Percentiles rank a stretch among this genome's conserved stretches.
These are phyloP conservation scores for Antennarius striatus DNA, from an alignment of 2,113 vertebrate species.

Conservation along the genomic window DNA sequence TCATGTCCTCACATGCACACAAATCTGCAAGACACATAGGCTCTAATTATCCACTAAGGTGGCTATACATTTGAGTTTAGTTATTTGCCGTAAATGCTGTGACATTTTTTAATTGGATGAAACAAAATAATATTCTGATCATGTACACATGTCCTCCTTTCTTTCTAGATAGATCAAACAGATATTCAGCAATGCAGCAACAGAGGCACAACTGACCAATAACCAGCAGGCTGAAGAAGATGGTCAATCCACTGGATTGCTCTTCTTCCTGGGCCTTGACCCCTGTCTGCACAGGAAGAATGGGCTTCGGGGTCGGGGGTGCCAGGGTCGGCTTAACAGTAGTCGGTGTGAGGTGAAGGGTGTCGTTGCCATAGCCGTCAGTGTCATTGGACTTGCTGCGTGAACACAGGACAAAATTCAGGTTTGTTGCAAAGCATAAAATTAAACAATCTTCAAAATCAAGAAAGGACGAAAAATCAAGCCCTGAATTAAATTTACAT, in stretches of 20 bases:
- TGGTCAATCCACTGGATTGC: conserved; percentile 96
- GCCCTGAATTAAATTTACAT: neutral
- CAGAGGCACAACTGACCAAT: conserved; percentile 82
- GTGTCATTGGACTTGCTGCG: conserved; percentile 84
- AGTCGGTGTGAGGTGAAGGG: conserved; percentile 74
- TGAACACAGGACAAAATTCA: neutral
- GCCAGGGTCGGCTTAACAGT: conserved; percentile 80
- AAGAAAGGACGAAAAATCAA: too few species aligned
- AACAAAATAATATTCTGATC: conserved; percentile 1
- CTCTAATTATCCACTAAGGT: conserved; percentile 15
- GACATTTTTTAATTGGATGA: neutral
- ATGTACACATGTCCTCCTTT: neutral
- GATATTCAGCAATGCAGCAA: neutral
- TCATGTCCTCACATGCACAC: conserved; percentile 2
- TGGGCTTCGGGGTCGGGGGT: conserved; percentile 88
- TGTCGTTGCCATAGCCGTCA: conserved; percentile 81
- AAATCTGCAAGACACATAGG: neutral
- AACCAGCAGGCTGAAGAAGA: conserved; percentile 97
- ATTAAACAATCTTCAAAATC: neutral
- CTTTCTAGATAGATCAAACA: neutral
- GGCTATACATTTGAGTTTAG: neutral
- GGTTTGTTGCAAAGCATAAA: neutral
- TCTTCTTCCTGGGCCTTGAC: conserved; percentile 97
- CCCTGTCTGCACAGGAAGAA: conserved; percentile 93
- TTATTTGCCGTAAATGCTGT: neutral